These are phyloP conservation scores for Glossophaga mutica DNA, from an alignment of 2,797 vertebrate species.

Conservation along the genomic window DNA sequence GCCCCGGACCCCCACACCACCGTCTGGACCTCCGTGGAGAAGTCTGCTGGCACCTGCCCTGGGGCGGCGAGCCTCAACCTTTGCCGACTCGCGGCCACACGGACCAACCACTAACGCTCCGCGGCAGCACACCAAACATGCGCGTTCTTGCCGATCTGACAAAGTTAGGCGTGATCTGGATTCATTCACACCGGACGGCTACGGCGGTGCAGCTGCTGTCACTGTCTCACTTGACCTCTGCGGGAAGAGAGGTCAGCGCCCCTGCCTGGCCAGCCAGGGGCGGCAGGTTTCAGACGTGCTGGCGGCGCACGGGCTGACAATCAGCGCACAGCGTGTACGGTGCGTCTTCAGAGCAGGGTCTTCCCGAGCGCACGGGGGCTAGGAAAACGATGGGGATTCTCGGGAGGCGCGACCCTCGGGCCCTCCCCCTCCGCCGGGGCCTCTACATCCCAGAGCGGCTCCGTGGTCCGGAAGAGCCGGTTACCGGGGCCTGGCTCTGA, in stretches of 20 bases:
- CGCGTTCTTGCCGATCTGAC: neutral
- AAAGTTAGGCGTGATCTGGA: neutral
- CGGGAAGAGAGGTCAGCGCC: neutral
- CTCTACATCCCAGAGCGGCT: neutral
- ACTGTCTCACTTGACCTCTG: fast-evolving
- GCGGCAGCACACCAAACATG: neutral
- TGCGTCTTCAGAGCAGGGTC: neutral
- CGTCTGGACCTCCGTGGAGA: neutral
- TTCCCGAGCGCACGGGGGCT: neutral
- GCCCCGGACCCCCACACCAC: too few species aligned
- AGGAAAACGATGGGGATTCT: neutral
- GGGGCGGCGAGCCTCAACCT: too few species aligned
- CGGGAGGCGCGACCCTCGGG: neutral
- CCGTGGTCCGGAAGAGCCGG: neutral
- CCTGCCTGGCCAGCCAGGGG: neutral
- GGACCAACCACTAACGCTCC: fast-evolving
- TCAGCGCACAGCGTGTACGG: too few species aligned
- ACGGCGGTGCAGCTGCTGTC: neutral
- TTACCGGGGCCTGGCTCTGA: neutral
- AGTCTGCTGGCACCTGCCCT: neutral
- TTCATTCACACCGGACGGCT: neutral
- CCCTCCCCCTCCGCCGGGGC: neutral
- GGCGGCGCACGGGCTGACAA: too few species aligned
- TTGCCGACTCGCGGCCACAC: fast-evolving
- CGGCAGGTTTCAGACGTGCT: neutral